Base-by-base conservation (phyloP, 2,888 invertebrate genomes). In the Ophion ellenae region DNA sequence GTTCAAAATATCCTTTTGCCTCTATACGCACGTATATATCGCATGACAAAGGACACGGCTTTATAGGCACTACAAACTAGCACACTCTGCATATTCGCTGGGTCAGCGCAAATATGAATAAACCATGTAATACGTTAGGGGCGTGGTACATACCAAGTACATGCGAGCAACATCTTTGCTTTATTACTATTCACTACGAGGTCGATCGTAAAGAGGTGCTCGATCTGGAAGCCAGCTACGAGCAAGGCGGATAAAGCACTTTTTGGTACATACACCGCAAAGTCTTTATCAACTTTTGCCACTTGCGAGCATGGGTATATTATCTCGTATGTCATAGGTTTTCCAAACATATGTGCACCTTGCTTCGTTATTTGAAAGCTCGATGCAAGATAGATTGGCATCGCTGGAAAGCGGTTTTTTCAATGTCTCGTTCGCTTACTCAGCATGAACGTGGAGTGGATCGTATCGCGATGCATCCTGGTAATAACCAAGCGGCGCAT, bases 61-160 rank as follows among this genome's bases (percentile, higher is more conserved):
- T 85, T 87, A 85, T 79, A 57, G 85, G 70, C 69, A 70, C 78
- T 70, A 83, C 32, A 66, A 74, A 66, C 76, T 70, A 69, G 73
- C 11, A 57, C 53, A 78, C 59, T 78, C 77, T 81, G 81, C 83
- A 81, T 86, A 78, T 81, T 84, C 69, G 84, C 81, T 84, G 77
- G 86, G 77, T 86, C 86, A 86, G 86, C 86, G 47, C 14, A 36
- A 75, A 86, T 78, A 84, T 86, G 84, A 86, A 86, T 86, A 84
- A 81, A 75, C 83, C 73, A 86, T 83, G 83, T 77, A 81, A 83
- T 86, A 84, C 77, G 77, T 70, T 63, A 74, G 79, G 67, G 73
- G 76, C 45, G 69, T 74, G 14, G 63, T 70, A n/a, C n/a, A 14
- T 20, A 36, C 45, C 45, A 70, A 59, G 64, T 47, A 69, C 83